Percentiles rank a stretch among this genome's conserved stretches.
Conservation (phyloP, 2,888 invertebrate genomes). For the Malacosoma neustria region DNA sequence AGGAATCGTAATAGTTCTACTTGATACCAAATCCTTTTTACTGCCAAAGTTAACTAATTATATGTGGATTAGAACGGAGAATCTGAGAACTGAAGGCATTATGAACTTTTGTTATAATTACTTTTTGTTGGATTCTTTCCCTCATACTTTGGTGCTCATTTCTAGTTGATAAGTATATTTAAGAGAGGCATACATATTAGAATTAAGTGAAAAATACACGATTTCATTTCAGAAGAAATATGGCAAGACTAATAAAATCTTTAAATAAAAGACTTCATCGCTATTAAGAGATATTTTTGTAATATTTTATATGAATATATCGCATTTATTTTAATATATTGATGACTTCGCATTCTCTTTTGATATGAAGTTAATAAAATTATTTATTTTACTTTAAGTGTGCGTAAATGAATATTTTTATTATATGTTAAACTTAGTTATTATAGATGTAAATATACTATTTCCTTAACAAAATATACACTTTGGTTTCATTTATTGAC, state of each 20-base stretch:
- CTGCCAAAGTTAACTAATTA: constrained; percentile 51
- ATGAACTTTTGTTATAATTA: too few species aligned
- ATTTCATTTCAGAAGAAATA: too few species aligned
- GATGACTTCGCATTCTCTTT: constrained; percentile 9
- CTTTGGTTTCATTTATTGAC: too few species aligned
- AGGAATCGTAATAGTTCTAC: constrained; percentile 60
- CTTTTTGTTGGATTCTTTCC: constrained; percentile 10
- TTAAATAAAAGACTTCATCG: too few species aligned
- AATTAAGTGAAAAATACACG: too few species aligned
- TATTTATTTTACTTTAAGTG: constrained; percentile 4
- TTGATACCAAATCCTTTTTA: constrained; percentile 54
- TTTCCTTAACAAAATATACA: constrained; percentile 20
- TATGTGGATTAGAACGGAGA: too few species aligned
- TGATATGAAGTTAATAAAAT: constrained; percentile 14
- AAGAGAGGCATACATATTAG: constrained; percentile 19
- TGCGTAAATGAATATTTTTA: constrained; percentile 16
- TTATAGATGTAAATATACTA: constrained; percentile 64
- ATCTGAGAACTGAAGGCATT: too few species aligned
- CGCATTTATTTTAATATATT: constrained; percentile 11
- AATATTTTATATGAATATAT: constrained; percentile 6
- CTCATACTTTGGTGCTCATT: constrained; percentile 35
- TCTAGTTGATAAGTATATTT: constrained; percentile 24
- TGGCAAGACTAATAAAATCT: too few species aligned
- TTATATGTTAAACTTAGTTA: constrained; percentile 53
- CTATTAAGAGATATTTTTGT: constrained; percentile 12